A percentile compares a stretch with the other conserved stretches of the same genome.
These are phyloP conservation scores for Fulmarus glacialis DNA, from an alignment of 2,113 vertebrate genomes.

Conservation along the genomic window DNA sequence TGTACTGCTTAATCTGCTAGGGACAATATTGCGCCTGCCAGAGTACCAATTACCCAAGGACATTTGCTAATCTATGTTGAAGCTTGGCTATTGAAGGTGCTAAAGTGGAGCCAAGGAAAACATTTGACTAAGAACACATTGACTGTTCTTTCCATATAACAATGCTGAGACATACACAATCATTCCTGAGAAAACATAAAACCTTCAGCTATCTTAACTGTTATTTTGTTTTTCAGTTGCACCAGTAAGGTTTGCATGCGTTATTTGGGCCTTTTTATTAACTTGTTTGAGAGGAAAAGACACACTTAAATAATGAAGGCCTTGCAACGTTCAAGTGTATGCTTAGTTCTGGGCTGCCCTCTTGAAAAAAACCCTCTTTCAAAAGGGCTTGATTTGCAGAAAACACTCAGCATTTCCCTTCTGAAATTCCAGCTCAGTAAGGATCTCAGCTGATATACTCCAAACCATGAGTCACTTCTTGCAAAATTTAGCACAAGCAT, in stretches of 20 bases:
- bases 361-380: not conserved
- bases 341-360: not conserved
- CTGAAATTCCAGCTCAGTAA: not conserved
- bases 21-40: not conserved
- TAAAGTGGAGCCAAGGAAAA: not conserved
- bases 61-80: not conserved
- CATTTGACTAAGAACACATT: not conserved
- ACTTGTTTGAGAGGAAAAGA: not conserved
- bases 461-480: not conserved
- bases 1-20: not conserved
- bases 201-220: not conserved
- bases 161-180: not conserved
- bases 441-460: not conserved
- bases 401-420: not conserved
- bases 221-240: not conserved
- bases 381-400: conserved; percentile 23
- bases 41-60: not conserved
- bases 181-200: not conserved
- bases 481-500: conserved; percentile 8
- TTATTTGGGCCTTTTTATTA: not conserved
- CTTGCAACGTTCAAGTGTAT: not conserved
- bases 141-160: not conserved
- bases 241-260: not conserved
- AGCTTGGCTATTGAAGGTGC: not conserved
- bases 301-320: not conserved